Conservation (phyloP, 2,888 invertebrate species). For the Tridacna gigas region DNA sequence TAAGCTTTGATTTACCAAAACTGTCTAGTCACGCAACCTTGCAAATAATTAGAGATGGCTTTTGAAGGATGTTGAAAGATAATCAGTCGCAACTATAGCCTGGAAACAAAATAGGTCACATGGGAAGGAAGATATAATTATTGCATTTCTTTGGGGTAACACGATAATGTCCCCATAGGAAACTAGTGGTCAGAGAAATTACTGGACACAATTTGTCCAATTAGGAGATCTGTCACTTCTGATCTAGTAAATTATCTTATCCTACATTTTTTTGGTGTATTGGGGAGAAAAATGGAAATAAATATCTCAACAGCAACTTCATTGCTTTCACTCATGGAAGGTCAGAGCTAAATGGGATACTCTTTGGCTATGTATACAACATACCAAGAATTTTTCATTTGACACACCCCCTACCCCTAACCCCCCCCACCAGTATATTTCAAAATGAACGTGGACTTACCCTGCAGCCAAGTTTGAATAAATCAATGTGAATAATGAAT, state of each 20-base stretch:
- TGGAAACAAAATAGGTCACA: slow-evolving; percentile 1
- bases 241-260: neutral
- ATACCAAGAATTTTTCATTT: too few species aligned
- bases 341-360: too few species aligned
- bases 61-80: neutral
- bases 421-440: too few species aligned
- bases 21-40: neutral
- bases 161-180: neutral
- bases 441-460: too few species aligned
- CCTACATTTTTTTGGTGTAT: too few species aligned
- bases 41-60: neutral
- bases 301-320: too few species aligned
- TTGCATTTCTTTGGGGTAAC: slow-evolving; percentile 5
- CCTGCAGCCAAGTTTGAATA: too few species aligned
- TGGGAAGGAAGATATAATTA: slow-evolving; percentile 15
- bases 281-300: too few species aligned
- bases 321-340: too few species aligned
- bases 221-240: neutral
- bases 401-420: too few species aligned
- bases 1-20: neutral
- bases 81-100: neutral
- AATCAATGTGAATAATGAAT: too few species aligned
- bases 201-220: slow-evolving; percentile 17
- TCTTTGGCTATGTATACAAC: too few species aligned
- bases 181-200: slow-evolving; percentile 8